These are phyloP conservation scores for Plebejus anna DNA, from an alignment of 2,888 invertebrate species.

Conservation along the genomic window DNA sequence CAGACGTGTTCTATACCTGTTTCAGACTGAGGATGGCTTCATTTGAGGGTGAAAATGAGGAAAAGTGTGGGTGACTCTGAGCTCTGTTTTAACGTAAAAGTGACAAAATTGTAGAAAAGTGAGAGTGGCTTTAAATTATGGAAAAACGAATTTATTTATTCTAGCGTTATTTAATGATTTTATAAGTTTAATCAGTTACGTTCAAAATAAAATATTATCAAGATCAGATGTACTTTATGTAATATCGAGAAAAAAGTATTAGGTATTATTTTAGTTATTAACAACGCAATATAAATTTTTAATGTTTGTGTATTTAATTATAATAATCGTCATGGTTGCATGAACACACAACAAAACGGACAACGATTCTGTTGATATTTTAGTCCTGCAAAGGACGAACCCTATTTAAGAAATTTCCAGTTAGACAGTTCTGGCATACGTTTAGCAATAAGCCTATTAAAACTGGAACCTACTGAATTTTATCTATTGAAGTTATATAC, in stretches of 20 bases:
- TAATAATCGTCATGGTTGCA: slow-evolving; percentile 15
- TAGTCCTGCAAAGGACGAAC: neutral
- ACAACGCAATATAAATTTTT: neutral
- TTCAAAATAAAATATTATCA: too few relatives aligned
- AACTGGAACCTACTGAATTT: too few relatives aligned
- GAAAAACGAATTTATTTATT: too few relatives aligned
- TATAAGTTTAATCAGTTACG: too few relatives aligned
- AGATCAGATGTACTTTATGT: too few relatives aligned
- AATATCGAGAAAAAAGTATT: neutral
- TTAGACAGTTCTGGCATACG: neutral
- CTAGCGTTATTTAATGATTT: too few relatives aligned
- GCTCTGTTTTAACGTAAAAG: too few relatives aligned
- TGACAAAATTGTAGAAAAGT: too few relatives aligned
- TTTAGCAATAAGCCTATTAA: neutral
- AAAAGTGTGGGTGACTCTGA: too few relatives aligned
- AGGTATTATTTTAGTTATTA: neutral
- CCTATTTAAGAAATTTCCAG: neutral
- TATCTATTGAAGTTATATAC: neutral
- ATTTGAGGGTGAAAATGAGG: neutral
- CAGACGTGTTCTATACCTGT: neutral
- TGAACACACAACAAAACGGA: neutral
- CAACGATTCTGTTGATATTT: neutral
- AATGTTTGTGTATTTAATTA: slow-evolving; percentile 19
- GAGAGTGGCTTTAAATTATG: too few relatives aligned
- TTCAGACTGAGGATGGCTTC: neutral